phyloP scores from a whole-genome alignment of 2,113 vertebrate species.

The Protobothrops mucrosquamatus region DNA sequence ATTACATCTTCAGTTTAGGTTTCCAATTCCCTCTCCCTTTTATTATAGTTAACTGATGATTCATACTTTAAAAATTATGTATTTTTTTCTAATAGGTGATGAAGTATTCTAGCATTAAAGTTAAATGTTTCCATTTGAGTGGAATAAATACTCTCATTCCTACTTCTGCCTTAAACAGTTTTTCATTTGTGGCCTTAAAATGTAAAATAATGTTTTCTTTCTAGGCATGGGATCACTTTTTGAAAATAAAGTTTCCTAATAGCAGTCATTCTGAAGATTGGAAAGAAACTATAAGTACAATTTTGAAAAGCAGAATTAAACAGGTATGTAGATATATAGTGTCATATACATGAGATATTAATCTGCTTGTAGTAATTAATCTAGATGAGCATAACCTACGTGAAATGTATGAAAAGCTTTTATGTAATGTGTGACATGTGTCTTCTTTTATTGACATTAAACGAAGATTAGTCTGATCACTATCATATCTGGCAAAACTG shows the following conservation, averaged over 20 bases:
- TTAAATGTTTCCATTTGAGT: not conserved
- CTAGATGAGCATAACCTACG: not conserved
- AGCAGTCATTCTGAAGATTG: constrained; percentile 68
- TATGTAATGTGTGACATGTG: not conserved
- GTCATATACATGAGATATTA: not conserved
- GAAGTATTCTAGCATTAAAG: not conserved
- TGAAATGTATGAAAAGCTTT: not conserved
- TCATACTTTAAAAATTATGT: not conserved
- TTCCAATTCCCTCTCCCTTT: not conserved
- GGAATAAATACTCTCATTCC: not conserved
- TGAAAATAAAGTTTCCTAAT: constrained; percentile 73
- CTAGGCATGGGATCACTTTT: constrained; percentile 79
- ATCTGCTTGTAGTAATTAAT: not conserved
- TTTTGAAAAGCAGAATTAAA: constrained; percentile 79
- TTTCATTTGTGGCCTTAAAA: not conserved
- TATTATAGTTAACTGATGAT: not conserved
- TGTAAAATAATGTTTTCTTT: not conserved
- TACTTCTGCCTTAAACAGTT: not conserved
- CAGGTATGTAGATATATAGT: constrained; percentile 46
- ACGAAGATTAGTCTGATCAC: not conserved
- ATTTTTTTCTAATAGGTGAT: not conserved
- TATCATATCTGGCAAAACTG: not conserved
- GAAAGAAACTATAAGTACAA: constrained; percentile 69
- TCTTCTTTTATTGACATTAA: not conserved
- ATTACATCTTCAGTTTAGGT: not conserved